phyloP scores from a whole-genome alignment of 2,797 vertebrate genomes.

The Chiroxiphia lanceolata region DNA sequence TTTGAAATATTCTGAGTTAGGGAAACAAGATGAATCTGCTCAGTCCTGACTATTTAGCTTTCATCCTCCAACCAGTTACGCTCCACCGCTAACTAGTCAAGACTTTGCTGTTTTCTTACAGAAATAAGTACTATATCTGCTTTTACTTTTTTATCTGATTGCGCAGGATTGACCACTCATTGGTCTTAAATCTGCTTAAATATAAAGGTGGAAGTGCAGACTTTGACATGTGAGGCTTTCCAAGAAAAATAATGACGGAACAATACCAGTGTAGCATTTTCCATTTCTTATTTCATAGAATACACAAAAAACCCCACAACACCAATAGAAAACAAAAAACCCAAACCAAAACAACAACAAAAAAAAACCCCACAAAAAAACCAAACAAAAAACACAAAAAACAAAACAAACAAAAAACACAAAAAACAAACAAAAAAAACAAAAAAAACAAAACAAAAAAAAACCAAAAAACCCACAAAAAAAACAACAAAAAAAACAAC shows the following conservation, averaged over 20 bases:
- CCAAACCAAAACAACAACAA: too few species aligned
- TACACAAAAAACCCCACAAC: too few species aligned
- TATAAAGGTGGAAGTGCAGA: background rate
- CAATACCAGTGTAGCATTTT: background rate
- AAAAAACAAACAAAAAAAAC: too few species aligned
- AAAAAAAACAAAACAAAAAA: too few species aligned
- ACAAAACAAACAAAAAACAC: too few species aligned
- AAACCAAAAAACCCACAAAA: too few species aligned
- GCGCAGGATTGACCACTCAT: background rate
- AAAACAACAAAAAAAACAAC: too few species aligned
- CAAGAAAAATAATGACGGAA: background rate
- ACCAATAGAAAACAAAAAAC: too few species aligned
- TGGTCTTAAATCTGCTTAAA: background rate
- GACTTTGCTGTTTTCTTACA: background rate
- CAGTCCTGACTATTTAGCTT: background rate
- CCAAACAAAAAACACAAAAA: too few species aligned
- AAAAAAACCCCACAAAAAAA: too few species aligned
- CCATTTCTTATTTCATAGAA: too few species aligned
- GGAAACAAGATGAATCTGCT: background rate
- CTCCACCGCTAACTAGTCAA: background rate
- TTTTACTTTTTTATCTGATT: background rate
- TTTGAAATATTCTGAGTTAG: background rate
- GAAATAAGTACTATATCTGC: background rate
- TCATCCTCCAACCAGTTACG: background rate
- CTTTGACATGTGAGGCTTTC: background rate